These are phyloP conservation scores for Lagorchestes hirsutus DNA, from an alignment of 2,797 vertebrate genomes.

Conservation along the genomic window DNA sequence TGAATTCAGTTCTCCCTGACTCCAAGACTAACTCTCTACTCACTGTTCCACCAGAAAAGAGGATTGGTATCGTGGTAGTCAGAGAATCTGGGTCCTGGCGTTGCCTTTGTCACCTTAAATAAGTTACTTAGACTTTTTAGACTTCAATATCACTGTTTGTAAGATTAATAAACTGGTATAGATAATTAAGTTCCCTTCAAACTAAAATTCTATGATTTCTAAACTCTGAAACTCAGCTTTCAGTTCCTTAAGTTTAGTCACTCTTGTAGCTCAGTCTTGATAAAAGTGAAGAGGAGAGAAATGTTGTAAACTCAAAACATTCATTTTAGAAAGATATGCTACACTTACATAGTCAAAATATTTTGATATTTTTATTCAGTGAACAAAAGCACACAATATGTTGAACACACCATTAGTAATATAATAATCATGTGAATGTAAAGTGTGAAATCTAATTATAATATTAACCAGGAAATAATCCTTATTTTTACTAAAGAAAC, in stretches of 20 bases:
- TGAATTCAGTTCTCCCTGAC: neutral
- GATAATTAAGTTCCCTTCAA: neutral
- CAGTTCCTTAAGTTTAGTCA: neutral
- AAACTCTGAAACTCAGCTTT: neutral
- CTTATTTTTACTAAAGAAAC: neutral
- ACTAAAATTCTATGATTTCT: neutral
- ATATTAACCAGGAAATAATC: neutral
- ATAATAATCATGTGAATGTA: neutral
- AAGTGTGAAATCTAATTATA: slow-evolving; percentile 1
- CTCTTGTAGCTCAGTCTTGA: neutral
- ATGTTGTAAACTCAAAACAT: neutral
- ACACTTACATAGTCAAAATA: neutral
- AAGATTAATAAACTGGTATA: neutral
- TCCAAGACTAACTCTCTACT: neutral
- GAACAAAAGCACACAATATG: neutral
- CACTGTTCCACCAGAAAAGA: neutral
- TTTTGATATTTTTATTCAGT: neutral
- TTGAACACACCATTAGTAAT: neutral
- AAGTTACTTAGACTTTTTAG: neutral
- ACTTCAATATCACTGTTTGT: neutral
- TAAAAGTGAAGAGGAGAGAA: neutral
- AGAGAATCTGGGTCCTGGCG: neutral
- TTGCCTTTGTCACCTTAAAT: neutral
- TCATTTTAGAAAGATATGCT: neutral
- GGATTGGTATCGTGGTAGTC: neutral